Evolutionary conservation across 2,888 invertebrate genomes (phyloP).

Genomic region (Acanthosepion lycidas): DNA sequence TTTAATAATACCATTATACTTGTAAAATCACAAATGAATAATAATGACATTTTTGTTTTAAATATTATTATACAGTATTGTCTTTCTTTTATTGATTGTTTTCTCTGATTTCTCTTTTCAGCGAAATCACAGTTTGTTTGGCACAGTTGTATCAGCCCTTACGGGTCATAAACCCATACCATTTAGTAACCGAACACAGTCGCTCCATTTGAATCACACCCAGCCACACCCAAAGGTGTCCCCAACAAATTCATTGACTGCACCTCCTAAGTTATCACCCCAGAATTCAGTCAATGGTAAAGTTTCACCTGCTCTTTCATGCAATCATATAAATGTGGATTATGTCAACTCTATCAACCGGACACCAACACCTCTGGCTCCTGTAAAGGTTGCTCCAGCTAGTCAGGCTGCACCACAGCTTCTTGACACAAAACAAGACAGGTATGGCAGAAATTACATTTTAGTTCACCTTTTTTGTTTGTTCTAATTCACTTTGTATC

Average conservation of each 20-base stretch:
- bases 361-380: slow-evolving; percentile 64
- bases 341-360: slow-evolving; percentile 68
- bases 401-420: slow-evolving; percentile 48
- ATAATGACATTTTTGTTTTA: not conserved
- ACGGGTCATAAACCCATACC: slow-evolving; percentile 65
- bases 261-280: slow-evolving; percentile 64
- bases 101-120: slow-evolving; percentile 73
- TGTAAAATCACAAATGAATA: too few species aligned
- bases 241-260: slow-evolving; percentile 66
- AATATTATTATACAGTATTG: not conserved
- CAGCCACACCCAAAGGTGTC: slow-evolving; percentile 64
- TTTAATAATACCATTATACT: too few species aligned
- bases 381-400: slow-evolving; percentile 60
- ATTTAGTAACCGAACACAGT: slow-evolving; percentile 69
- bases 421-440: slow-evolving; percentile 42
- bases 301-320: slow-evolving; percentile 64
- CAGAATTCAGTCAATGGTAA: slow-evolving; percentile 67
- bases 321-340: slow-evolving; percentile 67
- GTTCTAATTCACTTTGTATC: not conserved
- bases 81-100: not conserved
- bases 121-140: slow-evolving; percentile 97
- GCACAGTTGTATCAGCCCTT: slow-evolving; percentile 81
- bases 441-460: not conserved
- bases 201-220: slow-evolving; percentile 66
- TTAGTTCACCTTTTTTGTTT: not conserved